Evolutionary conservation across 53 echinoderm and acorn worm genomes (phyloP), one percentile per base, ranked within the genome.

Genomic region (Paracentrotus lividus): DNA sequence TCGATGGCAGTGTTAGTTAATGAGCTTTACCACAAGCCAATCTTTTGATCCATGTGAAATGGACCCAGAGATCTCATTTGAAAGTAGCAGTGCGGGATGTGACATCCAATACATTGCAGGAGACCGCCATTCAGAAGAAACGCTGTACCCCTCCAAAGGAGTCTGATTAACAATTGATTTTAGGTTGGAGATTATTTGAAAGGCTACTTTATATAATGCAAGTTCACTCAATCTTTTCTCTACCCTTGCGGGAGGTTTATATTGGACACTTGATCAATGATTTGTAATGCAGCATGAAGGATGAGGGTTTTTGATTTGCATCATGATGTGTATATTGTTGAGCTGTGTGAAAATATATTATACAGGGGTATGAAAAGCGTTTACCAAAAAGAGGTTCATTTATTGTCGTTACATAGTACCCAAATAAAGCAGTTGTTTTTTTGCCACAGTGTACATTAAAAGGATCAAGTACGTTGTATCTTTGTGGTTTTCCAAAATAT

Each of bases 141-240:
- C 47, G 85, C 2, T 51, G n/a, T 49, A 31, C 47, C 47, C 5
- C 47, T 49, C 47, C 47, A 27, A 85, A 49, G 31, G 85, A 5
- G 49, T 49, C 85, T 85, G 85, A 85, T 85, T 51, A 85, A 85
- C 85, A 85, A 85, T 85, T 85, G 85, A 85, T 85, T 85, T 85
- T 51, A 16, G 85, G 51, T 85, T 49, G 29, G 72, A 72, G 72
- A 40, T 72, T 72, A 72, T 72, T 40, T 38, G 72, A 72, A 72
- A 40, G 72, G 72, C 72, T 72, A 72, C 72, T 72, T 72, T 72
- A 36, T 20, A 7, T 10, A 40, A 36, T 72, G 36, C 40, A 40
- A 40, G 40, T 72, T 40, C 38, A 72, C 72, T 38, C 40, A 5
- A 40, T 72, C 72, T 72, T 72, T 36, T 72, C 40, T 72, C 40